Conservation (phyloP, 2,888 invertebrate genomes). For the Nymphalis urticae region DNA sequence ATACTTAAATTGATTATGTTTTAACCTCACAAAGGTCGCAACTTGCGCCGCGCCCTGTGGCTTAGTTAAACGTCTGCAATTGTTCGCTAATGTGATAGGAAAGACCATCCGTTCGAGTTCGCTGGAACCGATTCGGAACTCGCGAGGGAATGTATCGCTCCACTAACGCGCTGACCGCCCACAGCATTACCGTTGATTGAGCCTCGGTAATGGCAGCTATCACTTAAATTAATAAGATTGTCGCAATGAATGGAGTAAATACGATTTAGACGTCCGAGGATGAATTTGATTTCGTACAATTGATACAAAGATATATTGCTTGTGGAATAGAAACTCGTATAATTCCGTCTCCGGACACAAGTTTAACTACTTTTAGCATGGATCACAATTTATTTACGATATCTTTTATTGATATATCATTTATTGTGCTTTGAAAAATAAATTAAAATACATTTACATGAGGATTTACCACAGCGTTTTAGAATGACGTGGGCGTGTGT, state of each 20-base stretch:
- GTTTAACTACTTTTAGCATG: too few relatives aligned
- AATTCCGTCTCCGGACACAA: too few relatives aligned
- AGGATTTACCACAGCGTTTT: too few relatives aligned
- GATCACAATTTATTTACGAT: too few relatives aligned
- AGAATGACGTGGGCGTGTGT: too few relatives aligned
- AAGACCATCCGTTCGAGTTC: slow-evolving; percentile 16
- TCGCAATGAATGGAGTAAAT: background rate
- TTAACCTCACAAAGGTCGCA: slow-evolving; percentile 12
- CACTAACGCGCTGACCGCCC: slow-evolving; percentile 12
- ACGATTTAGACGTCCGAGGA: background rate
- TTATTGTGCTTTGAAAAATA: too few relatives aligned
- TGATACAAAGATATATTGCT: background rate
- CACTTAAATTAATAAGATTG: slow-evolving; percentile 28
- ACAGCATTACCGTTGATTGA: slow-evolving; percentile 21
- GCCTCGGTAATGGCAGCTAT: background rate
- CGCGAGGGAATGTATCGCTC: background rate
- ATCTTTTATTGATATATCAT: too few relatives aligned
- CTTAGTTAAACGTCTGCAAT: slow-evolving; percentile 28
- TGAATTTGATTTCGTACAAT: background rate
- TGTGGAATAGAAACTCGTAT: too few relatives aligned
- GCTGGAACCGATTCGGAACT: slow-evolving; percentile 7
- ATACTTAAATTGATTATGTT: slow-evolving; percentile 1
- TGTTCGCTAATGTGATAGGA: slow-evolving; percentile 36
- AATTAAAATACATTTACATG: too few relatives aligned
- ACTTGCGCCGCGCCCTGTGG: slow-evolving; percentile 13